phyloP scores from a whole-genome alignment of 2,888 invertebrate genomes.

The Ormyrus pomaceus region DNA sequence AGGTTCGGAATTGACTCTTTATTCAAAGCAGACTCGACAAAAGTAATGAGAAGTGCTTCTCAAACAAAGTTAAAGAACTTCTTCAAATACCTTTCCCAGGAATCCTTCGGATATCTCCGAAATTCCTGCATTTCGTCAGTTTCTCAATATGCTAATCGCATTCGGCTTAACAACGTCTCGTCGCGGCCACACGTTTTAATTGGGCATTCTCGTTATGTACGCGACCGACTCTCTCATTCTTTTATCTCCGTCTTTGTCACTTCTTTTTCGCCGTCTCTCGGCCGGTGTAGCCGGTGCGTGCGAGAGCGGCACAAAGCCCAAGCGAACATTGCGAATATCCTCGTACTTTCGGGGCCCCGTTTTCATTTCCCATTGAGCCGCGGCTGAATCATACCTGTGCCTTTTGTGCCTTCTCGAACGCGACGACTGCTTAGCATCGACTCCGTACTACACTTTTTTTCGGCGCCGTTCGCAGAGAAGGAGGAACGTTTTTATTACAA shows the following conservation, averaged over 20 bases:
- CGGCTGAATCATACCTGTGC: background rate
- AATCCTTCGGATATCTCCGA: conserved; percentile 43
- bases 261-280: background rate
- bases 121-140: conserved; percentile 51
- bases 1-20: conserved; percentile 33
- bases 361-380: background rate
- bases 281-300: too few species aligned
- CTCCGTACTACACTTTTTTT: background rate
- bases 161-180: conserved; percentile 50
- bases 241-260: background rate
- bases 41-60: conserved; percentile 54
- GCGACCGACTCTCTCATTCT: conserved; percentile 23
- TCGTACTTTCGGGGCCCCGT: background rate
- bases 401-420: background rate
- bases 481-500: conserved; percentile 5
- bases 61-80: conserved; percentile 47
- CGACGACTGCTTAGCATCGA: background rate
- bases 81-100: conserved; percentile 57
- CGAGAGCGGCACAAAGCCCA: too few species aligned
- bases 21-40: conserved; percentile 32
- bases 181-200: conserved; percentile 56
- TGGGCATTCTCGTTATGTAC: conserved; percentile 54
- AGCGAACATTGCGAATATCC: too few species aligned
- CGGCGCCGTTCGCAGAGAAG: background rate
- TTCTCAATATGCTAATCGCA: conserved; percentile 58